phyloP scores from a whole-genome alignment of 2,113 vertebrate species.

The Pavo muticus region DNA sequence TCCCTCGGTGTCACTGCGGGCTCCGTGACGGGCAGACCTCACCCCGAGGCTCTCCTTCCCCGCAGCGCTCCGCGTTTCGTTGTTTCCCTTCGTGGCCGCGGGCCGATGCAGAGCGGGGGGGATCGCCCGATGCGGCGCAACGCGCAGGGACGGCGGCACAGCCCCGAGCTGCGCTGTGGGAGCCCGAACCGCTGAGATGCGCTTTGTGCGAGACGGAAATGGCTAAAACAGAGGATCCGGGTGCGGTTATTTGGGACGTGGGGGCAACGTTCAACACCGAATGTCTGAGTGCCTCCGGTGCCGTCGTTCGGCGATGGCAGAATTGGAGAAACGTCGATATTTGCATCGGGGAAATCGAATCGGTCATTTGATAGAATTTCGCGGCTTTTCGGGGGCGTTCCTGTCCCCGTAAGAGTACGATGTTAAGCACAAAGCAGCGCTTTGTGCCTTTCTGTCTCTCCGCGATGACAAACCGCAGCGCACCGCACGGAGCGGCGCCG shows the following conservation, averaged over 20 bases:
- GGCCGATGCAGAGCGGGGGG: too few relatives aligned
- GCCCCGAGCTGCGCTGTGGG: too few relatives aligned
- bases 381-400: fast-evolving
- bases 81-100: neutral
- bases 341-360: neutral
- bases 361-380: neutral
- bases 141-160: too few relatives aligned
- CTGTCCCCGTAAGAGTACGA: neutral
- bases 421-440: neutral
- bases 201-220: neutral
- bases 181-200: neutral
- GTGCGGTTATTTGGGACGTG: neutral
- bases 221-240: neutral
- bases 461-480: neutral
- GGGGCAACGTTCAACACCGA: neutral
- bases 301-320: neutral
- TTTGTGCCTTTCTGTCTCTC: neutral
- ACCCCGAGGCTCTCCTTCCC: too few relatives aligned
- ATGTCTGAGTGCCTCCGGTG: fast-evolving
- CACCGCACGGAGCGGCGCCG: fast-evolving
- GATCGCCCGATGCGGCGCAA: neutral
- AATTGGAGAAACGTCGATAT: neutral
- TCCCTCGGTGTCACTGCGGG: too few relatives aligned
- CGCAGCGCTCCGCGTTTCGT: neutral
- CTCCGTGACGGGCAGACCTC: too few relatives aligned